Evolutionary conservation across 2,797 vertebrate species (phyloP).

Genomic region (Cephalopachus bancanus): DNA sequence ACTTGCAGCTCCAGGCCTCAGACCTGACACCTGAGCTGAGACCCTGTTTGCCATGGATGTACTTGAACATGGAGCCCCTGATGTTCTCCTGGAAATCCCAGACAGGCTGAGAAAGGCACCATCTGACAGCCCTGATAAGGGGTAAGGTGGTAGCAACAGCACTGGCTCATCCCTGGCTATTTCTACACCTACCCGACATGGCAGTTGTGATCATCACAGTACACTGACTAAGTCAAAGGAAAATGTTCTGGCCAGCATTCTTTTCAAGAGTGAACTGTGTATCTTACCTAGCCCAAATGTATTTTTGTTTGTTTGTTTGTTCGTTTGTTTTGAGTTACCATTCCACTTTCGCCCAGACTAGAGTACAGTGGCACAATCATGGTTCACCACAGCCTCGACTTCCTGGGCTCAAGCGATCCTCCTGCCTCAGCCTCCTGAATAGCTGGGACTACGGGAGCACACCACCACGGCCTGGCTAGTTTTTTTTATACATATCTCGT

Average conservation of each 20-base stretch:
- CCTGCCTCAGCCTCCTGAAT: no score
- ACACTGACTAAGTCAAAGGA: background rate
- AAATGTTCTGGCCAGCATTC: background rate
- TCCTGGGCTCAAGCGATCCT: no score
- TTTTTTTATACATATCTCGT: no score
- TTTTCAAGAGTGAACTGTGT: background rate
- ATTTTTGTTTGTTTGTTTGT: no score
- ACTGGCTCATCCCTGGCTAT: background rate
- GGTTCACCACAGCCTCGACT: no score
- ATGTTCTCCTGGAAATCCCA: background rate
- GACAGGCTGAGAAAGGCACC: no score
- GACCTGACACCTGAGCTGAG: slow-evolving; percentile 68
- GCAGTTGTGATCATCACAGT: background rate
- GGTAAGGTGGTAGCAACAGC: background rate
- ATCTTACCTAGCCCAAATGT: background rate
- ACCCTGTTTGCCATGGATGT: background rate
- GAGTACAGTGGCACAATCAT: no score
- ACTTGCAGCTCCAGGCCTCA: background rate
- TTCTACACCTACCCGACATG: background rate
- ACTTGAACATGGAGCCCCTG: background rate
- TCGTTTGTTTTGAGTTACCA: no score
- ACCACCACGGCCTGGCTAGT: no score
- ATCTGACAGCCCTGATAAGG: background rate
- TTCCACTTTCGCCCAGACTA: no score
- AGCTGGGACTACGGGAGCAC: no score